phyloP scores from a whole-genome alignment of 2,113 vertebrate genomes.

The Dermatemys mawii region DNA sequence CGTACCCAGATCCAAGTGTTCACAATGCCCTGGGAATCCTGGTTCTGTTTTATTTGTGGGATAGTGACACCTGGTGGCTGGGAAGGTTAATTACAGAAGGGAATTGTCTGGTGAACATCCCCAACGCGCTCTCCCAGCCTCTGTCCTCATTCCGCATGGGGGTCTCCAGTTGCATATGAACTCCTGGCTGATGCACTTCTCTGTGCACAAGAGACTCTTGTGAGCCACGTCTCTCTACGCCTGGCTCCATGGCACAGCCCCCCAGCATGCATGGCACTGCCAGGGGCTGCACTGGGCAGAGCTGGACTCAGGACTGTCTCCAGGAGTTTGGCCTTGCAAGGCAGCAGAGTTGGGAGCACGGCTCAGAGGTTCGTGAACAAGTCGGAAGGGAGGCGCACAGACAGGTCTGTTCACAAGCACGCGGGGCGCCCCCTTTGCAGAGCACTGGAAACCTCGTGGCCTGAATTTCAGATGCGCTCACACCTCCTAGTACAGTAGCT shows the following conservation, averaged over 20 bases:
- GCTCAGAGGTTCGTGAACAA: not conserved
- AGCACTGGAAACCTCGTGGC: not conserved
- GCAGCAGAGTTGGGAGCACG: not conserved
- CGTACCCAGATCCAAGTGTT: not conserved
- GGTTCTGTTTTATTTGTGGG: conserved; percentile 41
- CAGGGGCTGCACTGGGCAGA: not conserved
- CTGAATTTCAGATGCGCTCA: not conserved
- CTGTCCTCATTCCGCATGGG: not conserved
- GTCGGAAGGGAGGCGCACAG: not conserved
- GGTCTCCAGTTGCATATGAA: not conserved
- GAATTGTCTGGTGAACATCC: conserved; percentile 1
- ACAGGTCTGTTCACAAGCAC: not conserved
- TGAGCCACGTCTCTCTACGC: not conserved
- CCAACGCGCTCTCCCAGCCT: not conserved
- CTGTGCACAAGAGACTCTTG: not conserved
- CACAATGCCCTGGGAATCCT: conserved; percentile 5
- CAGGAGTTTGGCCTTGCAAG: not conserved
- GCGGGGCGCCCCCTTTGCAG: not conserved
- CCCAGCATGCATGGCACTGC: no score
- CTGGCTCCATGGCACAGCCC: not conserved
- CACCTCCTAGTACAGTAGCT: no score
- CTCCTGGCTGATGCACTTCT: not conserved
- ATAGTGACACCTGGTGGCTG: conserved; percentile 65
- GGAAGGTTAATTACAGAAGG: conserved; percentile 35
- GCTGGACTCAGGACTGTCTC: no score